phyloP scores from a whole-genome alignment of 2,888 invertebrate species.

The Rotaria sp. region DNA sequence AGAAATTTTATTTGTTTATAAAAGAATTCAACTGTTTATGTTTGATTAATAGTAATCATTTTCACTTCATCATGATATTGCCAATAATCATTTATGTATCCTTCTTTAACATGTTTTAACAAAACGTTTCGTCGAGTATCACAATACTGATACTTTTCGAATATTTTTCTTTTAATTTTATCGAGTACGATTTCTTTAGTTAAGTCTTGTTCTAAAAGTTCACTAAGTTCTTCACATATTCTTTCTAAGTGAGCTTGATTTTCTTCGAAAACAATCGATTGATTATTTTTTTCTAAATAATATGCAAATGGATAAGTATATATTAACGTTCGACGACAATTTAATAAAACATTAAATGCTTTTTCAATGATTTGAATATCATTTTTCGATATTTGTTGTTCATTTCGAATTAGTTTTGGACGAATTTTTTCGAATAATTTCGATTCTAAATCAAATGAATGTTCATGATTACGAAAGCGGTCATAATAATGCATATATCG shows the following conservation, averaged over 20 bases:
- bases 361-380: constrained; percentile 98
- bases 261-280: constrained; percentile 78
- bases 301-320: constrained; percentile 99
- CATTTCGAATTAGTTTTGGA: constrained; percentile 69
- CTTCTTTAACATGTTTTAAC: constrained; percentile 93
- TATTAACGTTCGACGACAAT: constrained; percentile 89
- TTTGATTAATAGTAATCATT: background rate
- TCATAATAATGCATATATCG: constrained; percentile 81
- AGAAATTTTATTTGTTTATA: no score
- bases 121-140: constrained; percentile 89
- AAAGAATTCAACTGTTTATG: no score
- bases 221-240: constrained; percentile 95
- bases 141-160: constrained; percentile 95
- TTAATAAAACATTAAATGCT: constrained; percentile 78
- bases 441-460: constrained; percentile 87
- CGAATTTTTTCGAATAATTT: constrained; percentile 82
- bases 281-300: constrained; percentile 84
- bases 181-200: constrained; percentile 82
- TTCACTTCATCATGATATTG: constrained; percentile 55
- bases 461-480: constrained; percentile 94
- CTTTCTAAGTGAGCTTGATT: constrained; percentile 91
- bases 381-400: constrained; percentile 91
- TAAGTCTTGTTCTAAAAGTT: constrained; percentile 96
- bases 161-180: constrained; percentile 95
- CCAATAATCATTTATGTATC: constrained; percentile 97